Evolutionary conservation across 2,888 invertebrate genomes (phyloP).

Genomic region (Nematopogon swammerdamellus): DNA sequence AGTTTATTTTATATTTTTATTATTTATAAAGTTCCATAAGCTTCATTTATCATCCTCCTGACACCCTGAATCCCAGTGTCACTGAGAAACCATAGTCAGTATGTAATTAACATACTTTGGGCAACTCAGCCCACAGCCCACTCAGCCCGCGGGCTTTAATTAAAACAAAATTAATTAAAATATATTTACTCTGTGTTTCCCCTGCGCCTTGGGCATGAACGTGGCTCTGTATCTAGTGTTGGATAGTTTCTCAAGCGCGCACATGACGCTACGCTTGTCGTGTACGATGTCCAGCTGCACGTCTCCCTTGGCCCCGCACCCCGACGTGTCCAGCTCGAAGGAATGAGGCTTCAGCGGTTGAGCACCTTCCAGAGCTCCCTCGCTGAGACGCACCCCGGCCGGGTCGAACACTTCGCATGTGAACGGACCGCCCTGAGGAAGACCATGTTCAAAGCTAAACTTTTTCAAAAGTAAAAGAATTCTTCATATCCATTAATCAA

Average conservation of each 20-base stretch:
- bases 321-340: conserved; percentile 65
- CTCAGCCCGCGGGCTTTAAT: no score
- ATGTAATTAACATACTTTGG: no score
- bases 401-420: conserved; percentile 95
- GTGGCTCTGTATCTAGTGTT: conserved; percentile 74
- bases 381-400: conserved; percentile 76
- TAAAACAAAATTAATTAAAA: no score
- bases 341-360: conserved; percentile 83
- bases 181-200: conserved; percentile 66
- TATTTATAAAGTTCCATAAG: no score
- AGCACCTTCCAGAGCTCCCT: conserved; percentile 72
- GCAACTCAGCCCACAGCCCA: no score
- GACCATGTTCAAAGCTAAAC: no score
- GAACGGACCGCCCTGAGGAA: conserved; percentile 84
- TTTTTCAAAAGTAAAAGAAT: no score
- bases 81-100: no score
- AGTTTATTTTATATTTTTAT: no score
- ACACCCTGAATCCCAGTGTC: no score
- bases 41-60: no score
- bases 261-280: conserved; percentile 80
- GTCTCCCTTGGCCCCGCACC: conserved; percentile 75
- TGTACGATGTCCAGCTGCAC: conserved; percentile 88
- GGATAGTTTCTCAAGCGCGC: conserved; percentile 77
- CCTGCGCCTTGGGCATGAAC: conserved; percentile 74
- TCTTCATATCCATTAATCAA: no score